A percentile compares a stretch with the other conserved stretches of the same genome.
Conservation (phyloP, 2,797 vertebrate genomes). For the Enteromius thamalakanensis region DNA sequence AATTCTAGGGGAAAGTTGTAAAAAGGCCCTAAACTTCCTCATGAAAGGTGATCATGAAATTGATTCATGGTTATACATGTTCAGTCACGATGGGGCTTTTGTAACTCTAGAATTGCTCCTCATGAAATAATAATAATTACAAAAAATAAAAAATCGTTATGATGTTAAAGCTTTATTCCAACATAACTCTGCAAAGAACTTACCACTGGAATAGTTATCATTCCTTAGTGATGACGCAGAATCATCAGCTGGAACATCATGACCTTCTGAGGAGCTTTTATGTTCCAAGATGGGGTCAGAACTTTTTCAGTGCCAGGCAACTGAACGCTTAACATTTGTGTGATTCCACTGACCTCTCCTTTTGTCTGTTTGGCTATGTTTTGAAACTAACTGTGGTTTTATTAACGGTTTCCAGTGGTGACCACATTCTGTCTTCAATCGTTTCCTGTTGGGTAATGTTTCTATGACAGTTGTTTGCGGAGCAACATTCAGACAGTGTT, state of each 20-base stretch:
- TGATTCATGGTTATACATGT: background rate
- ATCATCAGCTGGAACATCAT: background rate
- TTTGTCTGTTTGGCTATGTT: conserved; percentile 18
- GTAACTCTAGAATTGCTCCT: background rate
- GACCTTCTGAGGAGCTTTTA: background rate
- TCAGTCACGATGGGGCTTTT: background rate
- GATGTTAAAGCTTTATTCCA: background rate
- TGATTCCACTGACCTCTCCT: background rate
- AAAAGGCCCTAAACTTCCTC: background rate
- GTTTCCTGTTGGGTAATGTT: conserved; percentile 42
- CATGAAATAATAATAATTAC: background rate
- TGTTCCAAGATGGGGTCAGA: conserved; percentile 1
- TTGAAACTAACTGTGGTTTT: conserved; percentile 25
- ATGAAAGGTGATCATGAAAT: background rate
- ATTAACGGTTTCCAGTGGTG: conserved; percentile 37
- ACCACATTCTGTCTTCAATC: conserved; percentile 16
- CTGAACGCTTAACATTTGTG: conserved; percentile 1
- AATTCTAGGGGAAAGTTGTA: background rate
- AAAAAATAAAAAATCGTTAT: background rate
- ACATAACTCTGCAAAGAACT: background rate
- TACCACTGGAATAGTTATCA: background rate
- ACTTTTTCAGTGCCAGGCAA: background rate
- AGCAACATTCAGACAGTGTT: conserved; percentile 6
- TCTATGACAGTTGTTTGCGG: conserved; percentile 38
- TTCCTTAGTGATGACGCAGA: background rate